Conservation (phyloP, 2,113 vertebrate genomes). For the Thomomys bottae region DNA sequence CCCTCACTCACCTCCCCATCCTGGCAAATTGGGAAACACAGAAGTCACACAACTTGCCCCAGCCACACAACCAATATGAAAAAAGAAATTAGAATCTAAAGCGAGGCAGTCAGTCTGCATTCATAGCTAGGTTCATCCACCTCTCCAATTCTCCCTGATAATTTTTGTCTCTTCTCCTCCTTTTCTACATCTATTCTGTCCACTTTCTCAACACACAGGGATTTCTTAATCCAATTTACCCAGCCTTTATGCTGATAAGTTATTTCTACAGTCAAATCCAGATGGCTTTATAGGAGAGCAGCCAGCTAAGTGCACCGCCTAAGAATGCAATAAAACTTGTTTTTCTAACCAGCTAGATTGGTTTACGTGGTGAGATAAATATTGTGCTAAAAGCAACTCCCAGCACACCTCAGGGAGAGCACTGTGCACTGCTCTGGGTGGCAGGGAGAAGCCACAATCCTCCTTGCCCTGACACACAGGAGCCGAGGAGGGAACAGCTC, state of each 20-base stretch:
- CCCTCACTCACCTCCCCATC: not conserved
- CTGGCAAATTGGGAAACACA: not conserved
- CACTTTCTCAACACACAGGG: slow-evolving; percentile 53
- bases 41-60: not conserved
- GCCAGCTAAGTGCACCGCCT: slow-evolving; percentile 47
- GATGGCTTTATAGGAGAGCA: slow-evolving; percentile 54
- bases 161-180: not conserved
- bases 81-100: not conserved
- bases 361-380: slow-evolving; percentile 61
- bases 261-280: slow-evolving; percentile 65
- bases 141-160: too few species aligned
- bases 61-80: not conserved
- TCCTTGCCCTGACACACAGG: accelerated
- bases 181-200: slow-evolving; percentile 49
- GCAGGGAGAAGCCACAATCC: not conserved
- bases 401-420: not conserved
- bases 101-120: not conserved
- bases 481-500: accelerated
- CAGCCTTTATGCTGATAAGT: slow-evolving; percentile 66
- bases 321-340: slow-evolving; percentile 64
- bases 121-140: not conserved
- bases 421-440: not conserved
- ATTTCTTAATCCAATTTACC: slow-evolving; percentile 70
- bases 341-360: slow-evolving; percentile 67
- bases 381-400: slow-evolving; percentile 37